phyloP scores from a whole-genome alignment of 2,797 vertebrate genomes.

The Pangasius macronema region DNA sequence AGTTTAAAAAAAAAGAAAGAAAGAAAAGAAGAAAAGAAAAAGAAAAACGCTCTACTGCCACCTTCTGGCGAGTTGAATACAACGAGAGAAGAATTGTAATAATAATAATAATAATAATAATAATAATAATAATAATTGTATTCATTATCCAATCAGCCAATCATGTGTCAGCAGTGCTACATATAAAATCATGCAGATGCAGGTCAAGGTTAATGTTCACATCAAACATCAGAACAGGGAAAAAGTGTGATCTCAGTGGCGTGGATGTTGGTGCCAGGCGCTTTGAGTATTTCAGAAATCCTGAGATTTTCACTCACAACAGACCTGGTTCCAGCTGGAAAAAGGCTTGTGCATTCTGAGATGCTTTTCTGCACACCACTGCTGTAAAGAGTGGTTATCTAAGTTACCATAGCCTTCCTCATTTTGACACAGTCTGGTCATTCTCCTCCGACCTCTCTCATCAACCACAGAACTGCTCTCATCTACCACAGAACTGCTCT shows the following conservation, averaged over 20 bases:
- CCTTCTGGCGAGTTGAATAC: conserved; percentile 14
- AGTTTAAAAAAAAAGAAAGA: neutral
- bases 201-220: too few relatives aligned
- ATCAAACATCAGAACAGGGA: too few relatives aligned
- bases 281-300: neutral
- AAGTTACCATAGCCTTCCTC: neutral
- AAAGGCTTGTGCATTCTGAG: neutral
- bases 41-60: conserved; percentile 30
- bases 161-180: too few relatives aligned
- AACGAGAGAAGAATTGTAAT: neutral
- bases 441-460: neutral
- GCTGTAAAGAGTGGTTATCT: neutral
- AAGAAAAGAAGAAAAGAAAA: neutral
- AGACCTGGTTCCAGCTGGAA: neutral
- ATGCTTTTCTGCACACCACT: neutral
- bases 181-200: too few relatives aligned
- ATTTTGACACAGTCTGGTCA: neutral
- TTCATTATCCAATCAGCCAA: too few relatives aligned
- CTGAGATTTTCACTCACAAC: neutral
- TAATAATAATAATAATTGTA: too few relatives aligned
- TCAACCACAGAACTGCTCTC: too few relatives aligned
- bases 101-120: too few relatives aligned
- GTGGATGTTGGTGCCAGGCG: neutral
- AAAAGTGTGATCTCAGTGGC: too few relatives aligned
- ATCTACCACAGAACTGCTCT: too few relatives aligned